Evolutionary conservation across 2,113 vertebrate genomes (phyloP).

Genomic region (Petaurus breviceps): DNA sequence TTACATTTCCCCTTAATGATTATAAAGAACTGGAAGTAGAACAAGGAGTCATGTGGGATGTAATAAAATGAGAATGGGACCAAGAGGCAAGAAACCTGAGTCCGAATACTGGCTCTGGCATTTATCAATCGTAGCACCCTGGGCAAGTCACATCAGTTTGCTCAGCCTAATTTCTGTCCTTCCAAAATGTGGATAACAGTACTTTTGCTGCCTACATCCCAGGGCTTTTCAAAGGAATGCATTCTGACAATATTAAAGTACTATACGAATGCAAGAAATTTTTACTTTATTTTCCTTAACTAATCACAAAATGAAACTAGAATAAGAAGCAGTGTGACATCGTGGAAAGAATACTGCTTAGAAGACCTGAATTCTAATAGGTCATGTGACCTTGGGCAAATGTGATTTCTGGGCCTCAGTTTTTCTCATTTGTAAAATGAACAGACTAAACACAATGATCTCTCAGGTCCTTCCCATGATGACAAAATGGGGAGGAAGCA

Average conservation of each 20-base stretch:
- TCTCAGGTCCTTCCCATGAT: background rate
- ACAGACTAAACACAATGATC: background rate
- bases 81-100: background rate
- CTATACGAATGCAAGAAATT: background rate
- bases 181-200: background rate
- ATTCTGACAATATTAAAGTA: background rate
- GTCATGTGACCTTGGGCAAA: background rate
- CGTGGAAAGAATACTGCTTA: constrained; percentile 56
- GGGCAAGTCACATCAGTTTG: background rate
- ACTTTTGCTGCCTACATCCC: background rate
- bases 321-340: constrained; percentile 69
- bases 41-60: constrained; percentile 68
- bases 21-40: constrained; percentile 75
- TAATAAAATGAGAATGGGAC: constrained; percentile 62
- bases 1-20: constrained; percentile 81
- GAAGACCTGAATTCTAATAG: background rate
- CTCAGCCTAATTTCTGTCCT: background rate
- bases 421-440: background rate
- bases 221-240: background rate
- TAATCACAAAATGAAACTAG: constrained; percentile 44
- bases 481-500: background rate
- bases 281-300: background rate
- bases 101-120: background rate
- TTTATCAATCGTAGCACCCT: background rate
- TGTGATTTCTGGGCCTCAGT: background rate